Base-by-base conservation (phyloP, 1,140 invertebrate genomes). In the Pogonomyrmex californicus region DNA sequence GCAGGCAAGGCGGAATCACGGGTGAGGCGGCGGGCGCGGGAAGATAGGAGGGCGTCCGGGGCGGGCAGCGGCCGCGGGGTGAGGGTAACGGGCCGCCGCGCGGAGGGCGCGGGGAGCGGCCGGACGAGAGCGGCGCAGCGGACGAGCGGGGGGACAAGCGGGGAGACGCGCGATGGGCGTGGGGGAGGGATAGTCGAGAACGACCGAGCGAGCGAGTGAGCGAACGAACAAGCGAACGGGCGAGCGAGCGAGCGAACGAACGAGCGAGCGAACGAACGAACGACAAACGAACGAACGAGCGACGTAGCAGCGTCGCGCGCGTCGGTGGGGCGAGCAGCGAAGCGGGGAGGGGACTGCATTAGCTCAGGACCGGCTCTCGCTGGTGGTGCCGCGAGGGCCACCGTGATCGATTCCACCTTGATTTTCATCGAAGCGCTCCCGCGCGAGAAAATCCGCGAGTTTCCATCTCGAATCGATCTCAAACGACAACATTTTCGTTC, bases 301-400 rank as follows among this genome's bases (percentile, higher is more conserved):
- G 81, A 90, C 90, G 91, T 88, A 86, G 86, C 85, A 71, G 82
- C 85, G 73, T 78, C 68, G 86, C 79, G 66, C 76, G 68, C 75
- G 70, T 23, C 70, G 68, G 36, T 41, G 23, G 49, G 4, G 54
- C 73, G 2, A 70, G 66, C 85, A 47, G 75, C 66, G 23, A 66
- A 0, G 71, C n/a, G 76, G 86, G 36, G 36, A 56, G 41, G 87
- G 89, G 88, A 88, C 90, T 92, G 91, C 91, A 89, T 86, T 93
- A 92, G 85, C 90, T 88, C 94, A 94, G 94, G 93, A 79, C 85
- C 90, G 93, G 38, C 92, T 87, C 58, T n/a, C 0, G 54, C 88
- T 3, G 0, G 1, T 76, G 88, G 83, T 14, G 12, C 47, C 44
- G 9, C 17, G 36, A 14, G 4, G 49, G 54, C 17, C 38, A 23